These are phyloP conservation scores for Wasmannia auropunctata DNA, from an alignment of 1,140 invertebrate species.

Conservation along the genomic window DNA sequence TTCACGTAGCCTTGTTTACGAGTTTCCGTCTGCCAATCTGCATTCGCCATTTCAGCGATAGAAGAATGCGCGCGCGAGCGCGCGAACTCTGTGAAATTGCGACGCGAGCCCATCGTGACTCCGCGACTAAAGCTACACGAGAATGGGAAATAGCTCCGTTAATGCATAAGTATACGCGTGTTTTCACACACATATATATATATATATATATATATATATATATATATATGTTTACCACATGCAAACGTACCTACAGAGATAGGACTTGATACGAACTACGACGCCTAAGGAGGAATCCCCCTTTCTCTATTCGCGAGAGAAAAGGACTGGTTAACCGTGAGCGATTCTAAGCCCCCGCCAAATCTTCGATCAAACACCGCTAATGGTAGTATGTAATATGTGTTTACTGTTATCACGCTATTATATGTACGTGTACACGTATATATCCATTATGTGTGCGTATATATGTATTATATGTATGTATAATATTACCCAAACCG, in stretches of 20 bases:
- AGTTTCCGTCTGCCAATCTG: not conserved
- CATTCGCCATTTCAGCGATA: not conserved
- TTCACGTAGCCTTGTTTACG: not conserved
- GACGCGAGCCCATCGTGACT: conserved; percentile 47
- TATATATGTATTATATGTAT: conserved; percentile 73
- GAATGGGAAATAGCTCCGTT: conserved; percentile 60
- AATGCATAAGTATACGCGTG: conserved; percentile 25
- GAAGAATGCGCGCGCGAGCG: not conserved
- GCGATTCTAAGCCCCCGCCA: conserved; percentile 25
- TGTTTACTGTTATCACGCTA: conserved; percentile 32
- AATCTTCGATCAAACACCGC: conserved; percentile 49
- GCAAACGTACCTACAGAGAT: conserved; percentile 55
- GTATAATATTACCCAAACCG: conserved; percentile 71
- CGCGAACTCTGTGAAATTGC: not conserved
- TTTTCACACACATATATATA: too few species aligned
- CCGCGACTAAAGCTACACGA: conserved; percentile 65
- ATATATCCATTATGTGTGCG: conserved; percentile 33
- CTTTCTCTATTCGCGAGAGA: not conserved
- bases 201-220: not conserved
- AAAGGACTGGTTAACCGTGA: conserved; percentile 9
- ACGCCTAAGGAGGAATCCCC: conserved; percentile 25
- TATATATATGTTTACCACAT: conserved; percentile 29
- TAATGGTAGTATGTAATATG: conserved; percentile 56
- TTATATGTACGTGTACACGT: conserved; percentile 28
- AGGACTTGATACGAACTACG: conserved; percentile 31